phyloP scores from a whole-genome alignment of 2,888 invertebrate genomes.

The Macrophya alboannulata region DNA sequence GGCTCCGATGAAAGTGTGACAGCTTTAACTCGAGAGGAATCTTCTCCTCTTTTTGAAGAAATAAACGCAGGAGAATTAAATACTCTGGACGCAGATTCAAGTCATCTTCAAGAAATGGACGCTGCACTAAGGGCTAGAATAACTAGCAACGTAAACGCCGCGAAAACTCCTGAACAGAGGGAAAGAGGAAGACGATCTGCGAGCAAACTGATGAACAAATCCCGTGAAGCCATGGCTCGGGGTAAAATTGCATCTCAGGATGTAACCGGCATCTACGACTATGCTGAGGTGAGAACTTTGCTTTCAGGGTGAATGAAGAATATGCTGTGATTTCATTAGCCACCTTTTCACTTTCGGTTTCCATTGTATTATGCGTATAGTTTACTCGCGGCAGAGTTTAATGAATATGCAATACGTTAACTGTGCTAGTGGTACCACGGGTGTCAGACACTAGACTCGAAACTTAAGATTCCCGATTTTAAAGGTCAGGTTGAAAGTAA shows the following conservation, averaged over 20 bases:
- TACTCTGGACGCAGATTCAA: neutral
- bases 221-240: conserved; percentile 62
- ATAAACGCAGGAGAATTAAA: neutral
- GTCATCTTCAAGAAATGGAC: conserved; percentile 56
- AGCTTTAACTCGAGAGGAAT: neutral
- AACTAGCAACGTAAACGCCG: conserved; percentile 59
- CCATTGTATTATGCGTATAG: neutral
- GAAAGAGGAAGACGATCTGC: conserved; percentile 62
- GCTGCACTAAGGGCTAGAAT: conserved; percentile 61
- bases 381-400: neutral
- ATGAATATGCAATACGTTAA: conserved; percentile 47
- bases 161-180: conserved; percentile 62
- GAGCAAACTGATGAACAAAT: conserved; percentile 61
- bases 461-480: conserved; percentile 5
- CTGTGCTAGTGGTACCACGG: conserved; percentile 46
- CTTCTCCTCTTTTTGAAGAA: neutral
- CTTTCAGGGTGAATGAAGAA: neutral
- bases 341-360: neutral
- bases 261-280: neutral
- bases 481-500: conserved; percentile 28
- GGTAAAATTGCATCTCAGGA: conserved; percentile 58
- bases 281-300: conserved; percentile 18
- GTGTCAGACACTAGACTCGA: neutral
- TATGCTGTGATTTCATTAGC: neutral
- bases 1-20: neutral